These are phyloP conservation scores for Campylomormyrus tamandua DNA, from an alignment of 2,113 vertebrate species.

Conservation along the genomic window DNA sequence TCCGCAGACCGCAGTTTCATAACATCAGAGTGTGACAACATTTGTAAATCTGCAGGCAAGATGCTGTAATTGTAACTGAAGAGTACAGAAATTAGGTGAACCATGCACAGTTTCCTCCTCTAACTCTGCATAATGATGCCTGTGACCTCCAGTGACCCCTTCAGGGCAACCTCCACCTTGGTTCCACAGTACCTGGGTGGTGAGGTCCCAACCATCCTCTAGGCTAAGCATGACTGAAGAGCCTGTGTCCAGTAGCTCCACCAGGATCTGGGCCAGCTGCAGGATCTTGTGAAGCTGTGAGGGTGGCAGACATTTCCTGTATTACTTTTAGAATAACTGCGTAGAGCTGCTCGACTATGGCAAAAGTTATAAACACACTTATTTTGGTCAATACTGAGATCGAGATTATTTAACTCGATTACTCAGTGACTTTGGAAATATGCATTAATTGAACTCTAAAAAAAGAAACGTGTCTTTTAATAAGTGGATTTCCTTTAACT, in stretches of 20 bases:
- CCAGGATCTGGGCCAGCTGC: conserved; percentile 79
- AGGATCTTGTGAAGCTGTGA: conserved; percentile 87
- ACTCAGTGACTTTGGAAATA: neutral
- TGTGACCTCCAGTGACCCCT: neutral
- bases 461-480: neutral
- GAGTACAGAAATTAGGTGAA: neutral
- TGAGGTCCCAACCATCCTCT: conserved; percentile 97
- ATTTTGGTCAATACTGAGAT: neutral
- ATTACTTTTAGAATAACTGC: neutral
- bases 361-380: neutral
- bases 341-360: neutral
- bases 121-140: neutral
- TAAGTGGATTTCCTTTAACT: neutral
- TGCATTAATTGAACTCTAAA: neutral
- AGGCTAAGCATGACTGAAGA: conserved; percentile 91
- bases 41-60: neutral
- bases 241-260: conserved; percentile 87
- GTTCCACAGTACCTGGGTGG: conserved; percentile 74
- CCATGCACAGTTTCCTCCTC: neutral
- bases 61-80: neutral
- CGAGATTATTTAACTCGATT: neutral
- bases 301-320: conserved; percentile 33
- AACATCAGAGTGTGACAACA: neutral
- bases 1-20: neutral
- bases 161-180: neutral